phyloP scores from a whole-genome alignment of 1,140 invertebrate species.

The Lordiphosa clarofinis region DNA sequence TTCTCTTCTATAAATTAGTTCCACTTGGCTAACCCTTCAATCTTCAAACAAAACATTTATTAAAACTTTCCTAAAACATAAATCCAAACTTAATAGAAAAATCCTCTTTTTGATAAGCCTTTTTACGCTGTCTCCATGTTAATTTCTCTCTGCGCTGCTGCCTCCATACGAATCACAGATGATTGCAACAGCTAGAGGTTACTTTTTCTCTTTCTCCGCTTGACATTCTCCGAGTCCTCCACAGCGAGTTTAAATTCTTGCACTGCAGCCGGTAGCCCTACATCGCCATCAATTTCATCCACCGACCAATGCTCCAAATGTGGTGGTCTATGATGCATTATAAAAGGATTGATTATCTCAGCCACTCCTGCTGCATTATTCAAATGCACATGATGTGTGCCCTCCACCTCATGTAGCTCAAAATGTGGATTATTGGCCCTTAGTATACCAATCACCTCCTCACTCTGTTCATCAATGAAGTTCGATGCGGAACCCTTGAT shows the following conservation, averaged over 20 bases:
- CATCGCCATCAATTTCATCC: constrained; percentile 15
- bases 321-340: constrained; percentile 76
- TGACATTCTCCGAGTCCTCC: constrained; percentile 63
- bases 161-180: constrained; percentile 30
- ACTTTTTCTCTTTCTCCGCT: constrained; percentile 74
- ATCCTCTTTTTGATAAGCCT: too few relatives aligned
- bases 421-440: constrained; percentile 82
- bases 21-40: too few relatives aligned
- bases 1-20: too few relatives aligned
- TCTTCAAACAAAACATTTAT: too few relatives aligned
- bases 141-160: constrained; percentile 25
- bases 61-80: too few relatives aligned
- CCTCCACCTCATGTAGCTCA: constrained; percentile 83
- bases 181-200: constrained; percentile 73
- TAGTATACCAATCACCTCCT: constrained; percentile 82
- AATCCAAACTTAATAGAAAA: too few relatives aligned
- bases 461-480: constrained; percentile 55
- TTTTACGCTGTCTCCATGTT: neutral
- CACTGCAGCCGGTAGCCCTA: constrained; percentile 30
- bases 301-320: constrained; percentile 60
- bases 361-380: constrained; percentile 83
- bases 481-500: constrained; percentile 69
- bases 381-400: constrained; percentile 87
- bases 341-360: constrained; percentile 82
- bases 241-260: constrained; percentile 55